A percentile compares a stretch with the other conserved stretches of the same genome.
Evolutionary conservation across 2,797 vertebrate genomes (phyloP).

Genomic region (Anguilla obscura): DNA sequence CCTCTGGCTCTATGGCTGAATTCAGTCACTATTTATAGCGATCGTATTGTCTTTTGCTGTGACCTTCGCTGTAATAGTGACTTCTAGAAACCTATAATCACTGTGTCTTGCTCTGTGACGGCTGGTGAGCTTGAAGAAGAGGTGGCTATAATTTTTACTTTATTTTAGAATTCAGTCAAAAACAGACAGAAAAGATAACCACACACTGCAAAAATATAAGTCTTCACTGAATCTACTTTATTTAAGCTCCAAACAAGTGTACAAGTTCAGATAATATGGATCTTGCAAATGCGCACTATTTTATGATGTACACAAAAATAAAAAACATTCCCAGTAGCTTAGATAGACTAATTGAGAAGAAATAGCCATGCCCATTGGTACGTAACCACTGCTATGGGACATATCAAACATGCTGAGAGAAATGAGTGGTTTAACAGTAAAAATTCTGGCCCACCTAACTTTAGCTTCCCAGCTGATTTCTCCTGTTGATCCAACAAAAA

Average conservation of each 20-base stretch:
- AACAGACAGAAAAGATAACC: not conserved
- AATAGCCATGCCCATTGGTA: not conserved
- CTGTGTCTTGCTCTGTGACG: not conserved
- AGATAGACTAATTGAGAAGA: not conserved
- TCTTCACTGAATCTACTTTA: not conserved
- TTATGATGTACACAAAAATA: not conserved
- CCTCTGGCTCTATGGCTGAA: not conserved
- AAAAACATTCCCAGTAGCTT: not conserved
- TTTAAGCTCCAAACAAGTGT: not conserved
- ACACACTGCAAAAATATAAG: not conserved
- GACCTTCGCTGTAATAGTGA: not conserved
- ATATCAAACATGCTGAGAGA: not conserved
- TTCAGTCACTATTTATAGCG: not conserved
- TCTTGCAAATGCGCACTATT: not conserved
- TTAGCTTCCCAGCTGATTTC: not conserved
- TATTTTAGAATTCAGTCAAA: not conserved
- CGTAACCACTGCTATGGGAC: not conserved
- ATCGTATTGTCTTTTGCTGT: not conserved
- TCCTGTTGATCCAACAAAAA: not conserved
- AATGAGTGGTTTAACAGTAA: not conserved
- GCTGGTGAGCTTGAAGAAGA: not conserved
- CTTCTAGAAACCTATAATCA: not conserved
- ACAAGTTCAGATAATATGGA: not conserved
- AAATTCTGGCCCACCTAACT: not conserved
- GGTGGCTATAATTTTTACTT: not conserved